Conservation (phyloP, 2,888 invertebrate genomes). For the Theodoxus fluviatilis region DNA sequence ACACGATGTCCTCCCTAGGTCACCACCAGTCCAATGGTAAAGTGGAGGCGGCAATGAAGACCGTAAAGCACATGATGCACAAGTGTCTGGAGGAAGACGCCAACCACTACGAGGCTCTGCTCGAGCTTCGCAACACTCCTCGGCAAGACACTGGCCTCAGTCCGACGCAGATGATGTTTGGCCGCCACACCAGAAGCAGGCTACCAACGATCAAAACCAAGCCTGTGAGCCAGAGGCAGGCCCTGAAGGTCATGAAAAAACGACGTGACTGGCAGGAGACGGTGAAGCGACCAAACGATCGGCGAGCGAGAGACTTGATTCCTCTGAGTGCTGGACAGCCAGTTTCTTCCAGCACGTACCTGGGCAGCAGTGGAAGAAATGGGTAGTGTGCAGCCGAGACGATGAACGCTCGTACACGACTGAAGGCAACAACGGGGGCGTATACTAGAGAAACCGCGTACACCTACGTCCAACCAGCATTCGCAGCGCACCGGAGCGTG, state of each 20-base stretch:
- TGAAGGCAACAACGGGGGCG: too few relatives aligned
- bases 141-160: slow-evolving; percentile 29
- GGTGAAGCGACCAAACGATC: too few relatives aligned
- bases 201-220: slow-evolving; percentile 18
- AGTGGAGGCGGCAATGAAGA: neutral
- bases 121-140: neutral
- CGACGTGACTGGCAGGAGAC: neutral
- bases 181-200: slow-evolving; percentile 24
- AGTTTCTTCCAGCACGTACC: too few relatives aligned
- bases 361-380: too few relatives aligned
- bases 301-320: too few relatives aligned
- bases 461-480: too few relatives aligned
- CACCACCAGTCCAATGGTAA: slow-evolving; percentile 8
- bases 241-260: neutral
- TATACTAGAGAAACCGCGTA: too few relatives aligned
- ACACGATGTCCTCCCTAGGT: neutral
- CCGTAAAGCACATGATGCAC: neutral
- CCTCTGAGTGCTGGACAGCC: too few relatives aligned
- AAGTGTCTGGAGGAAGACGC: neutral
- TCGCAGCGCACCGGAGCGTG: too few relatives aligned
- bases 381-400: too few relatives aligned
- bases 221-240: neutral
- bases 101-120: neutral
- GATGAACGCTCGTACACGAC: too few relatives aligned
- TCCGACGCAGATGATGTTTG: slow-evolving; percentile 32